phyloP scores from a whole-genome alignment of 2,113 vertebrate genomes.

The Gambusia affinis region DNA sequence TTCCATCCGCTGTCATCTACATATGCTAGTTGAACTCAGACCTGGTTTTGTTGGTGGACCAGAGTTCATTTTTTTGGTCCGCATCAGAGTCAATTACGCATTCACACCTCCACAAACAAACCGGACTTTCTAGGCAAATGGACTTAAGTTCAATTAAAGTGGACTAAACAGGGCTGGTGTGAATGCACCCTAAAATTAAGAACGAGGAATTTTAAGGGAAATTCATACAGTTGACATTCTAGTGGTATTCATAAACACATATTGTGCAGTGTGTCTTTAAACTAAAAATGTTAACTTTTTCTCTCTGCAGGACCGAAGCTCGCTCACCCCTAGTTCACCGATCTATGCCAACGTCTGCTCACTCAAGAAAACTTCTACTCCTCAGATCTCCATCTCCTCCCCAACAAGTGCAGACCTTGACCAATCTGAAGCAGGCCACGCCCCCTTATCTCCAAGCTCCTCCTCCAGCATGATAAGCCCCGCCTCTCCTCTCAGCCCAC shows the following conservation, averaged over 20 bases:
- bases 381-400: slow-evolving; percentile 13
- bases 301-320: slow-evolving; percentile 39
- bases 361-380: slow-evolving; percentile 55
- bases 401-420: slow-evolving; percentile 4
- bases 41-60: no score
- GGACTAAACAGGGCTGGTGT: no score
- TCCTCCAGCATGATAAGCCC: slow-evolving; percentile 34
- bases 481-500: slow-evolving; percentile 25
- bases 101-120: no score
- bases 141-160: no score
- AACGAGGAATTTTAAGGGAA: not conserved
- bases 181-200: not conserved
- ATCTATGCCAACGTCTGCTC: slow-evolving; percentile 86
- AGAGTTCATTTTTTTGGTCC: no score
- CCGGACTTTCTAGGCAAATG: no score
- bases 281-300: not conserved
- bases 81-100: no score
- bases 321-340: slow-evolving; percentile 1
- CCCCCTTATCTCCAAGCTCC: slow-evolving; percentile 1
- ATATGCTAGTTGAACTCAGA: no score
- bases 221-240: no score
- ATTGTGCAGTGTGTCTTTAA: not conserved
- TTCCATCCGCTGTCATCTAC: no score
- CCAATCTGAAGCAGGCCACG: not conserved
- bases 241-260: not conserved